These are phyloP conservation scores for Casuarius casuarius DNA, from an alignment of 2,113 vertebrate genomes.

Conservation along the genomic window DNA sequence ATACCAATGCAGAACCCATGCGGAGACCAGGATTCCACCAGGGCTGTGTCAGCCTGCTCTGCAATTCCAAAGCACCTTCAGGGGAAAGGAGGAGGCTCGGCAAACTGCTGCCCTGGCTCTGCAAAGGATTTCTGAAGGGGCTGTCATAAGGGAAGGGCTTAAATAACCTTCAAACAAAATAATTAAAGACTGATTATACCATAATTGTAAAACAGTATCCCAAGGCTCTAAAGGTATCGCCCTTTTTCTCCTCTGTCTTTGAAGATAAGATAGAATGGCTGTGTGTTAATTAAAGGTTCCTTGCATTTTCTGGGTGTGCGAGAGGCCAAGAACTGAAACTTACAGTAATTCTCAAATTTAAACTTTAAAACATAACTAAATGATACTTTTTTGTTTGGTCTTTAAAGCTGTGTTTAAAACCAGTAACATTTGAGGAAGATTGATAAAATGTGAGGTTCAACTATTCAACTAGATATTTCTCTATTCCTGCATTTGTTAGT, in stretches of 20 bases:
- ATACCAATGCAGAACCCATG: fast-evolving
- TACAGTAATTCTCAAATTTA: not conserved
- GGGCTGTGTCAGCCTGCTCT: not conserved
- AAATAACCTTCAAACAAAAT: conserved; percentile 67
- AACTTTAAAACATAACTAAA: not conserved
- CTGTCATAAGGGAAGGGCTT: conserved; percentile 60
- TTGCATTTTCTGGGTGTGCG: conserved; percentile 39
- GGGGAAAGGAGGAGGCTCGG: conserved; percentile 57
- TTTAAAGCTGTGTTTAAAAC: not conserved
- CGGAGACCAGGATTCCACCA: not conserved
- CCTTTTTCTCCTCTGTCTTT: conserved; percentile 63
- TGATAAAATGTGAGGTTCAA: not conserved
- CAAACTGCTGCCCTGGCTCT: conserved; percentile 53
- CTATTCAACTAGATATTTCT: not conserved
- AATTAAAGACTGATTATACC: conserved; percentile 64
- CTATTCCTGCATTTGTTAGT: not conserved
- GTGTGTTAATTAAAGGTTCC: conserved; percentile 63
- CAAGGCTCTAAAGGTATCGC: conserved; percentile 48
- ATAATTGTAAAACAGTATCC: conserved; percentile 55
- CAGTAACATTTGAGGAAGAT: not conserved
- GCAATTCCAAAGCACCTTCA: not conserved
- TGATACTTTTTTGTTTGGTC: not conserved
- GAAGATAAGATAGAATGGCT: conserved; percentile 55
- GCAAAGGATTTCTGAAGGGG: conserved; percentile 32
- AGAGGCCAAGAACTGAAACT: conserved; percentile 15